Evolutionary conservation across 2,113 vertebrate genomes (phyloP), one percentile per base, ranked within the genome.

Genomic region (Acrocephalus arundinaceus): DNA sequence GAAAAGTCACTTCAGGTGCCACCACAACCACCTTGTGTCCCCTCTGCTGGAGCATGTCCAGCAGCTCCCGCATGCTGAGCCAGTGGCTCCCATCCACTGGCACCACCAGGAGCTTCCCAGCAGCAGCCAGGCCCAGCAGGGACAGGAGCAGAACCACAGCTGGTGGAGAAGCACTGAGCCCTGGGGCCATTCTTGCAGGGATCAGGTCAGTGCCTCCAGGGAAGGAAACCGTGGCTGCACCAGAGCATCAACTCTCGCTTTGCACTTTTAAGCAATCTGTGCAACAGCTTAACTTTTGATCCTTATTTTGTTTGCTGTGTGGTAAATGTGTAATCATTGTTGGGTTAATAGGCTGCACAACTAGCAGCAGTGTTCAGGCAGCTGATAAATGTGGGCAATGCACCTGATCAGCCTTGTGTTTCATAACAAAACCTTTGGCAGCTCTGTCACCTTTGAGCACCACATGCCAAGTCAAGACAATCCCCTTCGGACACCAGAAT

Each of bases 71-170:
- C 54, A 55, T 55, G 54, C 54, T 55, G 54, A 55, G 54, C 54
- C 54, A 55, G 54, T 31, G 54, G 18, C 54, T 55, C 18, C 54
- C 54, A 21, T 55, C 99, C 62, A 98, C 15, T 0, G 98, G 98
- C 11, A 99, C 35, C 93, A 99, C 97, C 84, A 99, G 88, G 63
- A 99, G 73, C 51, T 97, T 98, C 18, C 98, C 98, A 4, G 92
- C 95, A 25, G 71, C 75, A 46, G 90, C 86, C 76, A 74, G 23
- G 10, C 27, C 11, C n/a, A 93, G 37, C 22, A 4, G 10, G 8
- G 4, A 18, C 19, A 61, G 77, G 25, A 94, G 90, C 18, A 97
- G 45, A 15, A 96, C 28, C 46, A 58, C 52, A 18, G 39, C 15
- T 2, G 8, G 41, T 0, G 0, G 6, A 2, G 14, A 30, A 54